Base-by-base conservation (phyloP, 2,888 invertebrate species). In the Syritta pipiens region DNA sequence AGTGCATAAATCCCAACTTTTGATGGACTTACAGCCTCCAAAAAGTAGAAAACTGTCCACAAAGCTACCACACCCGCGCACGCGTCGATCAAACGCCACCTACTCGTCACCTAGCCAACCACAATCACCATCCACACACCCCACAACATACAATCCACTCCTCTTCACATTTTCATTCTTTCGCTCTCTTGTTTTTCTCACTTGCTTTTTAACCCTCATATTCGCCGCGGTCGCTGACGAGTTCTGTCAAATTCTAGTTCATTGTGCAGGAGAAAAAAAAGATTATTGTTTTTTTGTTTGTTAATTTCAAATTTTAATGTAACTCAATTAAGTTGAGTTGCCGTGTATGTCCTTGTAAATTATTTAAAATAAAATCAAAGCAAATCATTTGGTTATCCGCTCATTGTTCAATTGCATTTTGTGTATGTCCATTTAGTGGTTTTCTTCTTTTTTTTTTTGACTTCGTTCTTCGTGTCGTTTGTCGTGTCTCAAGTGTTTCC, bases 191-290 rank as follows among this genome's bases (percentile, higher is more conserved):
- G 68, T 76, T 63, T 76, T 67, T 55, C 69, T 57, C 19, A 32
- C 32, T 51, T 51, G 12, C 63, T n/a, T 53, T 53, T 51, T 59
- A 10, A 4, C 9, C 30, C 6, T 40, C 40, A 71, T 51, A 77
- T 77, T 77, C 77, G 77, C 59, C 65, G 77, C 65, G 71, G 65
- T 30, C 77, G 63, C 65, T 65, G 65, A 71, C 28, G 42, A 69
- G 65, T 60, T 60, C 53, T 65, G 65, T 59, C 69, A 69, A 63
- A 69, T 63, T 24, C n/a, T 2, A 28, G 17, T 53, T 51, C 40
- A 14, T 44, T 22, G 28, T 53, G 22, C 35, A 22, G 37, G 5
- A 12, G 53, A 42, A 35, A 59, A 32, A n/a, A 17, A 49, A 32
- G n/a, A 26, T 6, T 19, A 57, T n/a, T n/a, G n/a, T n/a, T n/a